phyloP scores from a whole-genome alignment of 2,888 invertebrate species.

The Leptopilina syphax region DNA sequence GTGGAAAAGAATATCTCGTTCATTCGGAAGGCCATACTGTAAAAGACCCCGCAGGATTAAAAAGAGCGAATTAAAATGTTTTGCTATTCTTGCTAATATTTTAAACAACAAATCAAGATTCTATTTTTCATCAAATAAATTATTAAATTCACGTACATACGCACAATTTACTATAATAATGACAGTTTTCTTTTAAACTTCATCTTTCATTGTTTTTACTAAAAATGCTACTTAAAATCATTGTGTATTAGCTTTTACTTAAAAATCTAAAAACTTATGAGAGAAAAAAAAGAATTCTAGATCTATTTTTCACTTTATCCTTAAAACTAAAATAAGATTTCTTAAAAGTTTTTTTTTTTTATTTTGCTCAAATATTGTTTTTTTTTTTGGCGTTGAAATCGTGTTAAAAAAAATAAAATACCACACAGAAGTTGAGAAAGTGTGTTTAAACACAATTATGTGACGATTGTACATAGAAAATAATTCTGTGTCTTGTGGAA shows the following conservation, averaged over 20 bases:
- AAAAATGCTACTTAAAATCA: constrained; percentile 1
- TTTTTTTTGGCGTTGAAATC: constrained; percentile 30
- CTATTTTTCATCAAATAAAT: not conserved
- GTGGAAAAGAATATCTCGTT: constrained; percentile 6
- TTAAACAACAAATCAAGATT: constrained; percentile 1
- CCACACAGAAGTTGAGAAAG: constrained; percentile 6
- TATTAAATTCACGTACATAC: constrained; percentile 10
- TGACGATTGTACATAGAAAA: constrained; percentile 37
- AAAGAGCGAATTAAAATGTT: not conserved
- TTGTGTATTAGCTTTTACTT: constrained; percentile 3
- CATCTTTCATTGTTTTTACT: constrained; percentile 5
- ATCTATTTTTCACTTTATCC: constrained; percentile 15
- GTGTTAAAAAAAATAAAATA: constrained; percentile 27
- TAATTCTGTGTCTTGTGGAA: constrained; percentile 34
- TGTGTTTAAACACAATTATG: constrained; percentile 24
- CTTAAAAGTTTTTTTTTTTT: constrained; percentile 5
- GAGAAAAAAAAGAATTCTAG: not conserved
- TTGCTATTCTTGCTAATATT: constrained; percentile 4
- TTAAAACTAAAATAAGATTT: constrained; percentile 19
- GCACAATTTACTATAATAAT: not conserved
- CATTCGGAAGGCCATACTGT: constrained; percentile 1
- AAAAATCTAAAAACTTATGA: not conserved
- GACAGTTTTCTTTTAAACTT: not conserved
- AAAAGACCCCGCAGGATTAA: constrained; percentile 7
- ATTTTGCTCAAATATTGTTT: constrained; percentile 31